Percentiles rank a stretch among this genome's conserved stretches.
These are phyloP conservation scores for Chymomyza fuscimana DNA, from an alignment of 2,888 invertebrate species.

Conservation along the genomic window DNA sequence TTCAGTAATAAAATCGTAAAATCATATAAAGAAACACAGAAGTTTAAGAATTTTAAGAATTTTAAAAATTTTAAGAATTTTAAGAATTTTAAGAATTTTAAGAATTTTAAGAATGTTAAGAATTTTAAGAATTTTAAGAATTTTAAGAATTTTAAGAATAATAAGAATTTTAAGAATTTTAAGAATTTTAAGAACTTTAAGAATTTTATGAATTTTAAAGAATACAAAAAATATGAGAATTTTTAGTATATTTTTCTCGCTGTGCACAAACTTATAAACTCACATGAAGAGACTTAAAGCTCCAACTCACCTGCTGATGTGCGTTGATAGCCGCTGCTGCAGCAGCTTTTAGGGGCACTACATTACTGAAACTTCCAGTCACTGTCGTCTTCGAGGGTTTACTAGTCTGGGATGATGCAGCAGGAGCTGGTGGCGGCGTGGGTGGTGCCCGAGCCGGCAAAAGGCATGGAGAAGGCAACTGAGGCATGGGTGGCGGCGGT, in stretches of 20 bases:
- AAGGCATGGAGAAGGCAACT: neutral
- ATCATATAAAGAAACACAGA: no score
- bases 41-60: no score
- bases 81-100: no score
- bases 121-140: no score
- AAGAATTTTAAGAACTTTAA: neutral
- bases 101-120: no score
- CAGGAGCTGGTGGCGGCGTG: constrained; percentile 5
- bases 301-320: constrained; percentile 74
- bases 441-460: neutral
- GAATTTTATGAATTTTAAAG: no score
- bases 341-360: constrained; percentile 57
- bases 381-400: neutral
- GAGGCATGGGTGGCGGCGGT: constrained; percentile 3
- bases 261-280: neutral
- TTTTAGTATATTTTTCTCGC: neutral
- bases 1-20: no score
- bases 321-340: constrained; percentile 60
- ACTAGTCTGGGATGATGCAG: neutral
- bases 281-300: neutral
- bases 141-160: no score
- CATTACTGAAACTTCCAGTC: constrained; percentile 19
- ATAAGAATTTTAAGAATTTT: no score
- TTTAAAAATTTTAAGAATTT: no score
- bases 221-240: no score